Base-by-base conservation (phyloP, 2,113 vertebrate genomes). In the Apteryx mantelli region DNA sequence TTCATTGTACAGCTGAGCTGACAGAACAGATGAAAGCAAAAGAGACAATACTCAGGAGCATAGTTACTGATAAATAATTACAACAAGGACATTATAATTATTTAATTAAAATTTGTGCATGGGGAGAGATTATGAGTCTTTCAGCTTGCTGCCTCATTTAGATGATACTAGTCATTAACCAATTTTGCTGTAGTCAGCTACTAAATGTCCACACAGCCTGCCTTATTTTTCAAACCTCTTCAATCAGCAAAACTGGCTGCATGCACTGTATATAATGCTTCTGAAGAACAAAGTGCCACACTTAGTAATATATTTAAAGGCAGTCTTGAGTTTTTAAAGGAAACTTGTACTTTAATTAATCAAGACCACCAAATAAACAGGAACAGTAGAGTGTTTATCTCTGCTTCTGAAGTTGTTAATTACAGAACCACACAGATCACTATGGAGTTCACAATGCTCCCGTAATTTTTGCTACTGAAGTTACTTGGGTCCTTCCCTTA, bases 31-130 rank as follows among this genome's bases (percentile, higher is more conserved):
- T 95, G 96, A 98, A 97, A 96, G 97, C 86, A 55, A 95, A 96
- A 96, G 89, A 97, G 79, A 86, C 92, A 97, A 97, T 98, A 97
- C 98, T 98, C 98, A 96, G 91, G 98, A 98, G 98, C 96, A 97
- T 96, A 97, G 97, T 98, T 98, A 97, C 98, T 97, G 97, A 98
- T 98, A 98, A 98, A 98, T 98, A 98, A 98, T 98, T 98, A 98
- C 98, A 98, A 97, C 91, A 96, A 97, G 96, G 97, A 94, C 93
- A 85, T 98, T 97, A 97, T 96, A 98, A 98, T 98, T 98, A 98
- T 98, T 98, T 98, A 98, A 98, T 98, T 98, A 98, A 98, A 98
- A 98, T 98, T 96, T 98, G 97, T 83, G 87, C 98, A 97, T 97
- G 91, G 97, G 93, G 96, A 98, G 96, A 98, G 97, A 98, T 98